Conservation (phyloP, 2,888 invertebrate species). For the Arctia plantaginis region DNA sequence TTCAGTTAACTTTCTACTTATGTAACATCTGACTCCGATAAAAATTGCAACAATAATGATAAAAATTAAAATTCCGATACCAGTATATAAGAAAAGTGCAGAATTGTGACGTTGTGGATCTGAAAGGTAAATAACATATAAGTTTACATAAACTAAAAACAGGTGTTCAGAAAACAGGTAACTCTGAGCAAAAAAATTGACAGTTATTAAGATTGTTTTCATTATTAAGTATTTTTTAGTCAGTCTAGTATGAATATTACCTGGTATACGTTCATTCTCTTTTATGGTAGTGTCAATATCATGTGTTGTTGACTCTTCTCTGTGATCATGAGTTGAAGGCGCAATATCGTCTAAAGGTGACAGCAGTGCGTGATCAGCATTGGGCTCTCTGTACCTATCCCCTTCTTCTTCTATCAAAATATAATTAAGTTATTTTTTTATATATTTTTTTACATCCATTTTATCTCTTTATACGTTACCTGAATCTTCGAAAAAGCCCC, state of each 20-base stretch:
- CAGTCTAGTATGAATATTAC: slow-evolving; percentile 11
- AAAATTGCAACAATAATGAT: slow-evolving; percentile 58
- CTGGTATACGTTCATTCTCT: slow-evolving; percentile 30
- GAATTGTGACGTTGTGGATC: slow-evolving; percentile 50
- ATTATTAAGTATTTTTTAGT: not conserved
- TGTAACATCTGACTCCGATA: slow-evolving; percentile 67
- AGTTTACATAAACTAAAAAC: not conserved
- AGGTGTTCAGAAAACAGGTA: not conserved
- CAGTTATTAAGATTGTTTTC: not conserved
- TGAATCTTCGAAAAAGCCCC: slow-evolving; percentile 67
- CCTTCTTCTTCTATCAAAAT: slow-evolving; percentile 57
- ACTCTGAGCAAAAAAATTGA: not conserved
- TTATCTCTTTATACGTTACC: slow-evolving; percentile 53
- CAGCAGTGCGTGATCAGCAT: slow-evolving; percentile 64
- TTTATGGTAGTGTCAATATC: slow-evolving; percentile 24
- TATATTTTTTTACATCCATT: not conserved
- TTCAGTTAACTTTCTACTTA: slow-evolving; percentile 58
- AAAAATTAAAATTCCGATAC: slow-evolving; percentile 60
- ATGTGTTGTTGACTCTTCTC: slow-evolving; percentile 36
- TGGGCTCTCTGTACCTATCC: slow-evolving; percentile 69
- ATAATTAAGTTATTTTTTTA: not conserved
- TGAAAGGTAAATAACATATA: slow-evolving; percentile 54
- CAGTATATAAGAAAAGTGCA: slow-evolving; percentile 62
- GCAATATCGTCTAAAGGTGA: slow-evolving; percentile 40
- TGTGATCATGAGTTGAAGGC: slow-evolving; percentile 20